These are phyloP conservation scores for Conistra vaccinii DNA, from an alignment of 2,888 invertebrate genomes.

Conservation along the genomic window DNA sequence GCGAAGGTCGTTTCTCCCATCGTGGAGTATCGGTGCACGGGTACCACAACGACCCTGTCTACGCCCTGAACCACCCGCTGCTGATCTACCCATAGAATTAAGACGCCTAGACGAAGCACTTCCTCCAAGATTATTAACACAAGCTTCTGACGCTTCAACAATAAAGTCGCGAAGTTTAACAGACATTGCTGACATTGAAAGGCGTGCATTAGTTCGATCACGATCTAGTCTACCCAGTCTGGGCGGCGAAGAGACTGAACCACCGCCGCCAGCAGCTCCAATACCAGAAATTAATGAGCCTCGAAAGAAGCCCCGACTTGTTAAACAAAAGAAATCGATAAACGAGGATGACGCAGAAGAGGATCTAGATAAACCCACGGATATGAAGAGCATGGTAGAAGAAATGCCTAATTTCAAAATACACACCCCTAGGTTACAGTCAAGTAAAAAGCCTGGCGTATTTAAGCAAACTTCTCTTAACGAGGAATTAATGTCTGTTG, in stretches of 20 bases:
- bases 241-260: conserved; percentile 84
- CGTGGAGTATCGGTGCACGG: conserved; percentile 91
- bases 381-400: conserved; percentile 92
- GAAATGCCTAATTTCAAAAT: conserved; percentile 92
- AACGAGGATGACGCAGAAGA: conserved; percentile 94
- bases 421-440: conserved; percentile 84
- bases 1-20: conserved; percentile 94
- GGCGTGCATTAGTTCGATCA: conserved; percentile 93
- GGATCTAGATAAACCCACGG: conserved; percentile 92
- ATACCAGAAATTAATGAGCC: conserved; percentile 87
- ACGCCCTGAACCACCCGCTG: conserved; percentile 94
- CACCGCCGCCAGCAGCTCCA: conserved; percentile 75
- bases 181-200: conserved; percentile 94
- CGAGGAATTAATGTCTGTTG: conserved; percentile 97
- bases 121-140: conserved; percentile 85
- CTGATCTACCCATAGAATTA: conserved; percentile 97
- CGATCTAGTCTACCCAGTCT: conserved; percentile 94
- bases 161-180: conserved; percentile 96
- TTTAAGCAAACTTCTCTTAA: conserved; percentile 96
- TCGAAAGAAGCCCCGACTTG: conserved; percentile 93
- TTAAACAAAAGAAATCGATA: conserved; percentile 96
- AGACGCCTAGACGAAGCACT: conserved; percentile 93
- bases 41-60: conserved; percentile 88
- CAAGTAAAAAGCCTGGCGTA: conserved; percentile 90
- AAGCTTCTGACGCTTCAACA: conserved; percentile 90